phyloP scores from a whole-genome alignment of 2,888 invertebrate species.

The Luperina nickerlii region DNA sequence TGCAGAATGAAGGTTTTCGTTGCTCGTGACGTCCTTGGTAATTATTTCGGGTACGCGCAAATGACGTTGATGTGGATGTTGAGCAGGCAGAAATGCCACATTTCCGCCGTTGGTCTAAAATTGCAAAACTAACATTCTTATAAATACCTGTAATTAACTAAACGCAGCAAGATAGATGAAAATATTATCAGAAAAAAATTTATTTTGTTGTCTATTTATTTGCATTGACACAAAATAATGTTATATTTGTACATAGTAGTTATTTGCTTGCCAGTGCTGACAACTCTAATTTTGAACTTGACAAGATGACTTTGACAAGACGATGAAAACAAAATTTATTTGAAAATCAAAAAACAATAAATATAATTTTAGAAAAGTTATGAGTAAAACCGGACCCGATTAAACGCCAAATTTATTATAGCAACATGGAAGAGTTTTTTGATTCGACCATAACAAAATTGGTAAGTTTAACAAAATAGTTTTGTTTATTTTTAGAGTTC shows the following conservation, averaged over 20 bases:
- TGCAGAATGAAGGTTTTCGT: neutral
- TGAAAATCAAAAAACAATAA: neutral
- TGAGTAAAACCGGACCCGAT: neutral
- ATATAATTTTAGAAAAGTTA: neutral
- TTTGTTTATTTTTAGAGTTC: neutral
- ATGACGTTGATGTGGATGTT: neutral
- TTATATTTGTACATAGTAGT: no score
- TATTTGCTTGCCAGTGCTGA: neutral
- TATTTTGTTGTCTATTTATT: no score
- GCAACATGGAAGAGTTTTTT: conserved; percentile 58
- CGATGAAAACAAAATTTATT: neutral
- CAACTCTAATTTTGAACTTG: conserved; percentile 10
- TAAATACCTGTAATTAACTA: neutral
- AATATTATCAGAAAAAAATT: no score
- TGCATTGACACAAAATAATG: no score
- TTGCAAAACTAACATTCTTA: neutral
- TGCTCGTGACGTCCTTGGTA: neutral
- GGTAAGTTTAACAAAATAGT: conserved; percentile 39
- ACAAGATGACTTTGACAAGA: neutral
- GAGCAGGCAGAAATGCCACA: no score
- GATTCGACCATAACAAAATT: conserved; percentile 38
- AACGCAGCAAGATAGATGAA: no score
- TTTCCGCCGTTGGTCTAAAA: neutral
- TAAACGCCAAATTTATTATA: neutral
- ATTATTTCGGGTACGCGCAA: neutral